Conservation (phyloP, 2,797 vertebrate species). For the Sebastes diploproa region DNA sequence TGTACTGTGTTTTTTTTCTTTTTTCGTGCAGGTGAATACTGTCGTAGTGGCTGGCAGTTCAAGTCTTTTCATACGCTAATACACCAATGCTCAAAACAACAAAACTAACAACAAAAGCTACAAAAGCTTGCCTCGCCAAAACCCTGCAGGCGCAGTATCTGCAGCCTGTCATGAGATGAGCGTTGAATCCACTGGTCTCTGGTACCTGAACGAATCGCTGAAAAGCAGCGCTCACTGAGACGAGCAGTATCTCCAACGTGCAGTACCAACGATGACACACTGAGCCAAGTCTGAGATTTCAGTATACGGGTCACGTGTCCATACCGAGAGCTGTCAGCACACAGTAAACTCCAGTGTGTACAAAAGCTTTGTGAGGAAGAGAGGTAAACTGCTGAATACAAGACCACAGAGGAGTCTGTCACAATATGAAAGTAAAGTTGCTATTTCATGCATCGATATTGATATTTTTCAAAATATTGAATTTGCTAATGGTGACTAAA, state of each 20-base stretch:
- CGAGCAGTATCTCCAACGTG: conserved; percentile 60
- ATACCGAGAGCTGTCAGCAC: conserved; percentile 39
- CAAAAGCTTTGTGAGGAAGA: conserved; percentile 1
- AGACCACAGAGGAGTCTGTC: not conserved
- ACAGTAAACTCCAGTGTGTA: not conserved
- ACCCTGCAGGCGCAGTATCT: conserved; percentile 50
- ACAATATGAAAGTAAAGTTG: not conserved
- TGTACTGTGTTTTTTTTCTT: conserved; percentile 3
- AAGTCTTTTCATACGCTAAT: conserved; percentile 33
- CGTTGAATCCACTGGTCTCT: conserved; percentile 45
- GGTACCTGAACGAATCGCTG: conserved; percentile 66
- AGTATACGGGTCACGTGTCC: conserved; percentile 49
- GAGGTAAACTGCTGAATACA: not conserved
- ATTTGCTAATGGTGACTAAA: not conserved
- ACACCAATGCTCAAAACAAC: conserved; percentile 41
- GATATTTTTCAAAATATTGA: not conserved
- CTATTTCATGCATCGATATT: not conserved
- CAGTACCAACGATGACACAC: conserved; percentile 40
- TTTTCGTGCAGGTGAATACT: conserved; percentile 38
- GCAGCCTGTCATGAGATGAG: conserved; percentile 55
- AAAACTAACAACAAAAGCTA: conserved; percentile 57
- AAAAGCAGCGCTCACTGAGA: conserved; percentile 58
- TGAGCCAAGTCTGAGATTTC: conserved; percentile 68
- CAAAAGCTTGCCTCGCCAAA: conserved; percentile 40
- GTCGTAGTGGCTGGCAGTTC: conserved; percentile 24